Conservation (phyloP, 2,888 invertebrate species). For the Melinopterus prodromus region DNA sequence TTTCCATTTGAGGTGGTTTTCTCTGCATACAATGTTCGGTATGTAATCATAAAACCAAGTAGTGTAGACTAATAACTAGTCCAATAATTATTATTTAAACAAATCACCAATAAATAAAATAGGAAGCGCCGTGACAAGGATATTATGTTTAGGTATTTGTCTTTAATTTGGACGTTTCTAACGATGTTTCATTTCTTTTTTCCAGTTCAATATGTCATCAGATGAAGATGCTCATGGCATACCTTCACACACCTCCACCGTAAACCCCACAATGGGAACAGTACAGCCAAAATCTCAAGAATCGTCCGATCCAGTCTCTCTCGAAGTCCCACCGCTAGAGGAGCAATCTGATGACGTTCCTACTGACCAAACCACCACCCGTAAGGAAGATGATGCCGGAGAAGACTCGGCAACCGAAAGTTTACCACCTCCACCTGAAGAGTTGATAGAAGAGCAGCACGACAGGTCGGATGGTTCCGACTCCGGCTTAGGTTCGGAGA, state of each 20-base stretch:
- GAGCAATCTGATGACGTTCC: not conserved
- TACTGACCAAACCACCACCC: not conserved
- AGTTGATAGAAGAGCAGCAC: conserved; percentile 67
- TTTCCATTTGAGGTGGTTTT: no score
- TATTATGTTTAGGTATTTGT: not conserved
- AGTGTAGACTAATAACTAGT: no score
- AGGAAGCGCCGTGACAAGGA: not conserved
- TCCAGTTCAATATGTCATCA: conserved; percentile 47
- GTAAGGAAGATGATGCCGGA: conserved; percentile 50
- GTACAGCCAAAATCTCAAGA: conserved; percentile 23
- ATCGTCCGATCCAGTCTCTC: conserved; percentile 5
- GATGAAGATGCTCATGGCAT: conserved; percentile 34
- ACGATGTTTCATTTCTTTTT: conserved; percentile 34
- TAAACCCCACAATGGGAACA: conserved; percentile 23
- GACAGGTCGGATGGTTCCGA: conserved; percentile 84
- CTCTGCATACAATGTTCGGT: no score
- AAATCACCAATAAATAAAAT: no score
- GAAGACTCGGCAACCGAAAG: conserved; percentile 72
- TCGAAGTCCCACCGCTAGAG: not conserved
- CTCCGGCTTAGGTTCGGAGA: conserved; percentile 83
- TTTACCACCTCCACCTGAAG: conserved; percentile 65
- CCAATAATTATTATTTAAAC: no score
- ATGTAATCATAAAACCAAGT: no score
- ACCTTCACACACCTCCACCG: conserved; percentile 29
- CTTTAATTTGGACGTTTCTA: no score